These are phyloP conservation scores for Drosophila flavopinicola DNA, from an alignment of 2,888 invertebrate species.

Conservation along the genomic window DNA sequence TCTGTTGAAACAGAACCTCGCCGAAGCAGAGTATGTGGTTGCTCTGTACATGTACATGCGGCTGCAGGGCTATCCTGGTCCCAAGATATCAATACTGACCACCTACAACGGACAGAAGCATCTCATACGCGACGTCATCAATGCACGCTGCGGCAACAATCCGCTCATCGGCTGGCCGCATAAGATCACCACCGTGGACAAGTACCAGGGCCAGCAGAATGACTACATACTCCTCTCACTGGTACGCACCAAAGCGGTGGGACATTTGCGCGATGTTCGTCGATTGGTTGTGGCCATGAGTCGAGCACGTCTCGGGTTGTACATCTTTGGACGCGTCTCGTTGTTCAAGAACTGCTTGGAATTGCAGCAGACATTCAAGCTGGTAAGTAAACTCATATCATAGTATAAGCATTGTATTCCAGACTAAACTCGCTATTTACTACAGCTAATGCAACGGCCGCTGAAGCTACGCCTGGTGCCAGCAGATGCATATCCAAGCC, in stretches of 20 bases:
- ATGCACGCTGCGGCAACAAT: conserved; percentile 96
- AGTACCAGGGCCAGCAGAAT: conserved; percentile 99
- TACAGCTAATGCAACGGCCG: conserved; percentile 92
- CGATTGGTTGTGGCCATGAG: conserved; percentile 99
- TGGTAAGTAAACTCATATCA: conserved; percentile 86
- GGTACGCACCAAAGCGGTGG: conserved; percentile 98
- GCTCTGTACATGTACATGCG: conserved; percentile 99
- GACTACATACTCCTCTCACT: conserved; percentile 98
- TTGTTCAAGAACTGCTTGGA: conserved; percentile 99
- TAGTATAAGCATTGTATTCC: background rate
- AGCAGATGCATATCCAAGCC: conserved; percentile 91
- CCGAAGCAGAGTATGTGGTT: conserved; percentile 97
- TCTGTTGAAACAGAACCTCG: conserved; percentile 87
- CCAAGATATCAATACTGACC: conserved; percentile 98
- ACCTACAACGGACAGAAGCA: conserved; percentile 99
- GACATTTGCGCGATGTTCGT: conserved; percentile 97
- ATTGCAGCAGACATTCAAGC: conserved; percentile 96
- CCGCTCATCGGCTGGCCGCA: conserved; percentile 96
- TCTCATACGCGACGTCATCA: conserved; percentile 97
- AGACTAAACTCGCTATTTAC: background rate
- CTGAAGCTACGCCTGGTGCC: conserved; percentile 91
- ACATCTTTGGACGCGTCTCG: conserved; percentile 96
- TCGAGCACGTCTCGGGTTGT: conserved; percentile 97
- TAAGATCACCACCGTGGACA: conserved; percentile 98
- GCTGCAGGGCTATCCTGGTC: conserved; percentile 97